Percentiles rank a stretch among this genome's conserved stretches.
phyloP scores from a whole-genome alignment of 2,888 invertebrate genomes.

The Nemoura dubitans region DNA sequence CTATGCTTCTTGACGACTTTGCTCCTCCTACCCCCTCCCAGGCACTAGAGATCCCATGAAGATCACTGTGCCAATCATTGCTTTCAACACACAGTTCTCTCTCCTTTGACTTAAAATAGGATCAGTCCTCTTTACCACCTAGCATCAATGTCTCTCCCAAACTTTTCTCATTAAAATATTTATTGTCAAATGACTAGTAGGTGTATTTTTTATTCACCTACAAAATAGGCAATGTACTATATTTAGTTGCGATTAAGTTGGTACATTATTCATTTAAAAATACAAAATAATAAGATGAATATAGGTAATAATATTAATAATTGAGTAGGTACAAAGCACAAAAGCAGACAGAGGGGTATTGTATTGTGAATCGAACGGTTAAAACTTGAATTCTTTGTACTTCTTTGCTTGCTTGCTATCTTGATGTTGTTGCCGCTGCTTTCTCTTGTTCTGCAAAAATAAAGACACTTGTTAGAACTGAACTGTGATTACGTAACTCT shows the following conservation, averaged over 20 bases:
- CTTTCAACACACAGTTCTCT: no score
- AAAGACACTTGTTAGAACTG: slow-evolving; percentile 53
- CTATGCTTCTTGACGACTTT: no score
- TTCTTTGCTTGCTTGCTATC: slow-evolving; percentile 93
- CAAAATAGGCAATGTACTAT: neutral
- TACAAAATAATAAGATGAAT: no score
- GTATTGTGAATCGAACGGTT: slow-evolving; percentile 56
- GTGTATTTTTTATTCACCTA: neutral
- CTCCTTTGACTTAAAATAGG: no score
- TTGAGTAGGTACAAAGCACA: neutral
- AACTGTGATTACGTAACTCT: no score
- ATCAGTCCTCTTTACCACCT: no score
- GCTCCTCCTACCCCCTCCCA: no score
- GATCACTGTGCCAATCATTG: no score
- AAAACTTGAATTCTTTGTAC: slow-evolving; percentile 99
- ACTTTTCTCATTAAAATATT: no score
- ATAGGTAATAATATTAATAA: neutral
- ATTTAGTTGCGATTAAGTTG: neutral
- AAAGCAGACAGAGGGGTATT: neutral
- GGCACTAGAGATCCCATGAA: no score
- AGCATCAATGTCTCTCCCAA: no score
- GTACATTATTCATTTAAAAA: neutral
- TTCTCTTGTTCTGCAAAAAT: slow-evolving; percentile 84
- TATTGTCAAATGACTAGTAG: no score
- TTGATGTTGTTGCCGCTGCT: slow-evolving; percentile 85